phyloP scores from a whole-genome alignment of 2,888 invertebrate species.

The Leptinotarsa rubiginosa region DNA sequence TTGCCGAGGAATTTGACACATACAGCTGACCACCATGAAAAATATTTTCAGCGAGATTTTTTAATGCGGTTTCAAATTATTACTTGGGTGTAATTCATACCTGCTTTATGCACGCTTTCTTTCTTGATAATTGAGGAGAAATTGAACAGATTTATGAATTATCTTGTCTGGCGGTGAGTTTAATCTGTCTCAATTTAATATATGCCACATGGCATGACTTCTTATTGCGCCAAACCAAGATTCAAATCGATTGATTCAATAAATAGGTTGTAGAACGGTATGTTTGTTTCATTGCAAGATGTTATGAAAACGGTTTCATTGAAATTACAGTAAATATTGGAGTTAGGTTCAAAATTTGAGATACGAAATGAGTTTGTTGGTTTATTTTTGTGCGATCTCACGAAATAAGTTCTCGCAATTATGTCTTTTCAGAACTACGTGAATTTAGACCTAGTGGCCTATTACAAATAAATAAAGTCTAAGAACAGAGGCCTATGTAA shows the following conservation, averaged over 20 bases:
- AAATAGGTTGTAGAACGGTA: background rate
- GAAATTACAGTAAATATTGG: no score
- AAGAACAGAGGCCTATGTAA: no score
- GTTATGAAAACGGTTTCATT: no score
- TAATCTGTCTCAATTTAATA: background rate
- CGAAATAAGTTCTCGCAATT: no score
- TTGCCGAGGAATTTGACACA: constrained; percentile 24
- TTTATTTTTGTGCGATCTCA: no score
- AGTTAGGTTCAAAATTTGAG: no score
- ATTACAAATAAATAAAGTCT: no score
- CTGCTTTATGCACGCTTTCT: constrained; percentile 15
- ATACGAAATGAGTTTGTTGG: no score
- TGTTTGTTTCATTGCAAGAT: background rate
- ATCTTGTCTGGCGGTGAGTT: background rate
- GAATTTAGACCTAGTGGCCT: no score
- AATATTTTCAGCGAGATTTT: constrained; percentile 19
- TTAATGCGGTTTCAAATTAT: constrained; percentile 14
- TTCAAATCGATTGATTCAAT: background rate
- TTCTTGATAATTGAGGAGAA: constrained; percentile 12
- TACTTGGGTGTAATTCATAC: constrained; percentile 15
- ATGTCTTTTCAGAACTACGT: no score
- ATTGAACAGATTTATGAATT: constrained; percentile 2
- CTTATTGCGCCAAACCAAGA: background rate
- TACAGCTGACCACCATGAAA: constrained; percentile 31
- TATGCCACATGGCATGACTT: background rate